These are phyloP conservation scores for Drosophila flavopinicola DNA, from an alignment of 2,888 invertebrate genomes.

Conservation along the genomic window DNA sequence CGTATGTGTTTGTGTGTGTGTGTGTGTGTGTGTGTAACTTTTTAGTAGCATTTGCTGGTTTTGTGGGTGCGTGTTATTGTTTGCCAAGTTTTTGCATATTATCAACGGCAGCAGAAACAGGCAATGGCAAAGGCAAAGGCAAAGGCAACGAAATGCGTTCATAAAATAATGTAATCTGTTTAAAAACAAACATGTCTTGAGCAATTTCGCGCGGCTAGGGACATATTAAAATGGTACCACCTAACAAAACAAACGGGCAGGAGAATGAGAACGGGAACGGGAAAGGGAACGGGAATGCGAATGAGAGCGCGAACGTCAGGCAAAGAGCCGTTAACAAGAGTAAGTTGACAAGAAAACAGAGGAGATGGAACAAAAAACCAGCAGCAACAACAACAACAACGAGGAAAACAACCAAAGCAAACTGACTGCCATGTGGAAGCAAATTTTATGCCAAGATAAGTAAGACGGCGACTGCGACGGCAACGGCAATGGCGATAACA, in stretches of 20 bases:
- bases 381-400: constrained; percentile 18
- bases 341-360: constrained; percentile 68
- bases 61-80: constrained; percentile 75
- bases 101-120: constrained; percentile 61
- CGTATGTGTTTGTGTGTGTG: constrained; percentile 8
- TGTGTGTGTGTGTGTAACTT: constrained; percentile 42
- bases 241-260: constrained; percentile 62
- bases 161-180: constrained; percentile 79
- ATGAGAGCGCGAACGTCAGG: constrained; percentile 31
- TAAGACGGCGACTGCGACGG: constrained; percentile 60
- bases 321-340: constrained; percentile 74
- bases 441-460: constrained; percentile 82
- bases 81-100: constrained; percentile 80
- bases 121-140: constrained; percentile 5
- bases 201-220: constrained; percentile 79
- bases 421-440: constrained; percentile 67
- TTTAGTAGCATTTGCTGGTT: constrained; percentile 62
- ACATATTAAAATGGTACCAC: constrained; percentile 75
- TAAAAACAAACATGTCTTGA: constrained; percentile 79
- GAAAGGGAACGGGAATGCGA: too few relatives aligned
- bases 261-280: constrained; percentile 2
- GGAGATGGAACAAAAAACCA: constrained; percentile 28
- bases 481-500: constrained; percentile 57
- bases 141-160: constrained; percentile 67
- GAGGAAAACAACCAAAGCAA: constrained; percentile 10